A percentile compares a stretch with the other conserved stretches of the same genome.
Conservation (phyloP, 2,113 vertebrate species). For the Regulus satrapa region DNA sequence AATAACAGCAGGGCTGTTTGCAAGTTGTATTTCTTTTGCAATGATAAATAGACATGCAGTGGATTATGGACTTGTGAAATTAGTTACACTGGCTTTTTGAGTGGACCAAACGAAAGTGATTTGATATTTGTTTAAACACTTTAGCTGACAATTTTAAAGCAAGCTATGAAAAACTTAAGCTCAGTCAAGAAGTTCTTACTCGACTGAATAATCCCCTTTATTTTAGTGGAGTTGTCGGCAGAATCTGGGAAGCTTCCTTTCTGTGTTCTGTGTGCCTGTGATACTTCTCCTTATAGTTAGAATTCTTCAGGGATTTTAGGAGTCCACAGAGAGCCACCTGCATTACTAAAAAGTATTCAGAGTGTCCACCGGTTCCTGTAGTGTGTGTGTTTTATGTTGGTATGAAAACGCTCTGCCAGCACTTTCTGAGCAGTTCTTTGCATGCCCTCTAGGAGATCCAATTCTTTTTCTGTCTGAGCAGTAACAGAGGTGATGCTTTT, state of each 20-base stretch:
- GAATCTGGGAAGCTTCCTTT: background rate
- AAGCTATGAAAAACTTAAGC: background rate
- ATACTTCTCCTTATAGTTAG: background rate
- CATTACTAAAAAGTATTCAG: background rate
- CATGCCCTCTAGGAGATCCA: background rate
- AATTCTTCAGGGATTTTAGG: background rate
- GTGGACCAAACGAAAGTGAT: background rate
- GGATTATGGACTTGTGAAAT: background rate
- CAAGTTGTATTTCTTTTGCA: background rate
- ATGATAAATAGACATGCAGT: background rate
- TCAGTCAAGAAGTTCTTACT: background rate
- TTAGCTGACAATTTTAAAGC: background rate
- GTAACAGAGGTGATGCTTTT: background rate
- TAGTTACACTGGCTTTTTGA: background rate
- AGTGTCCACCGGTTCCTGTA: background rate
- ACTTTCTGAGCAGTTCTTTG: background rate
- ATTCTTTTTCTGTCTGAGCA: background rate
- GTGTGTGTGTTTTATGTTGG: background rate
- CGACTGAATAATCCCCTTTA: background rate
- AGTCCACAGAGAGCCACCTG: background rate
- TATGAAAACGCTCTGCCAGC: background rate
- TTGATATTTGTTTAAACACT: background rate
- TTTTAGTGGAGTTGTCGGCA: background rate
- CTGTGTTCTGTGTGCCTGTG: background rate
- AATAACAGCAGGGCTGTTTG: background rate